Conservation (phyloP, 2,113 vertebrate genomes). For the Barbus barbus region DNA sequence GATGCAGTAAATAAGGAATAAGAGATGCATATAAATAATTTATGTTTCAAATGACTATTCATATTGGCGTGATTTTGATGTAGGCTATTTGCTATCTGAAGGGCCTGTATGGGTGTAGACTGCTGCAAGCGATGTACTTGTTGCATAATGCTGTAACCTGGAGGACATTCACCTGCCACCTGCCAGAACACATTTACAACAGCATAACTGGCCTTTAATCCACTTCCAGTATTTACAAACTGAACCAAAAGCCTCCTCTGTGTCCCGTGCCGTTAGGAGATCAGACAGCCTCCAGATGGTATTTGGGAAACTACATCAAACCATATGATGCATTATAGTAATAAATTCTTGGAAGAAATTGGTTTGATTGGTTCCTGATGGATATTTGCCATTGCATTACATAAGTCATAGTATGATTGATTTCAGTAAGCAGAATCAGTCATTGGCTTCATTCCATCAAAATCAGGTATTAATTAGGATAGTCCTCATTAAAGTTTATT, state of each 20-base stretch:
- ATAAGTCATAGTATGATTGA: neutral
- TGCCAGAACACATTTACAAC: constrained; percentile 11
- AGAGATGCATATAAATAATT: neutral
- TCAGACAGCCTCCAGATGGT: constrained; percentile 24
- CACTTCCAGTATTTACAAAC: constrained; percentile 19
- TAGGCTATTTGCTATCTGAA: neutral
- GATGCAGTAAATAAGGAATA: neutral
- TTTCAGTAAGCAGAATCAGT: neutral
- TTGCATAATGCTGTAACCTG: constrained; percentile 8
- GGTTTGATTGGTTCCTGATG: neutral
- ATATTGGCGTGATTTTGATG: neutral
- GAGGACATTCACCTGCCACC: constrained; percentile 13
- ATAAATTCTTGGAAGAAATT: neutral
- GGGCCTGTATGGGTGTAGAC: neutral
- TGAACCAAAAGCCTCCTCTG: neutral
- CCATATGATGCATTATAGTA: neutral
- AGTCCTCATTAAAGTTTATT: neutral
- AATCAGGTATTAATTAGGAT: neutral
- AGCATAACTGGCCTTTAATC: neutral
- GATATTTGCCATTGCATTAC: constrained; percentile 14
- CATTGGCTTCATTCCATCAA: neutral
- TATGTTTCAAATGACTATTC: neutral
- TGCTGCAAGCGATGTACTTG: neutral
- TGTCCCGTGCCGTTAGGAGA: neutral
- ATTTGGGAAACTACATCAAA: neutral